Evolutionary conservation across 2,113 vertebrate species (phyloP).

Genomic region (Zosterops japonicus): DNA sequence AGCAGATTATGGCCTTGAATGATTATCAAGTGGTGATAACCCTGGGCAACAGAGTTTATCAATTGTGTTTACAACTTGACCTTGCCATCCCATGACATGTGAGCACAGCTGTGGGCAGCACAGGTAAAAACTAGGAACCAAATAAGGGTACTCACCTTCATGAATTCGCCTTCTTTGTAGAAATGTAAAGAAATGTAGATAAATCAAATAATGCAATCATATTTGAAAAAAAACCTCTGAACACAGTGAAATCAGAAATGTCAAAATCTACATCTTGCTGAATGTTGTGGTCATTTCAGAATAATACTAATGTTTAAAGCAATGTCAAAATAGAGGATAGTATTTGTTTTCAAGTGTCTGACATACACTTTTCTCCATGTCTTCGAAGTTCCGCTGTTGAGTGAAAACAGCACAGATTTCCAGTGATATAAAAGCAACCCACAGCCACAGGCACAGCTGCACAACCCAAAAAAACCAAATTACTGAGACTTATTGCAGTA

Average conservation of each 20-base stretch:
- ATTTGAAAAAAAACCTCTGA: background rate
- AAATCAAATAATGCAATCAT: background rate
- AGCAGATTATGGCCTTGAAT: background rate
- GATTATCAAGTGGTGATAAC: background rate
- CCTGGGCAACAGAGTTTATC: background rate
- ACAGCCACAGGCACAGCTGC: background rate
- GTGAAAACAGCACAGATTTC: background rate
- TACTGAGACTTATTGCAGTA: background rate
- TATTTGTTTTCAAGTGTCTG: background rate
- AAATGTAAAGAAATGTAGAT: background rate
- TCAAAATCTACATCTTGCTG: background rate
- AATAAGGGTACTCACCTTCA: background rate
- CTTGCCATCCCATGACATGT: background rate
- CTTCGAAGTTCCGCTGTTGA: background rate
- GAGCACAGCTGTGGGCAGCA: background rate
- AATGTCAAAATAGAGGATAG: background rate
- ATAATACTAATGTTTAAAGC: background rate
- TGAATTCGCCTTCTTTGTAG: background rate
- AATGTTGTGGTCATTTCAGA: background rate
- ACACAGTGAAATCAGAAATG: background rate
- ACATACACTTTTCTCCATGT: background rate
- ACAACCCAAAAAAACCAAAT: background rate
- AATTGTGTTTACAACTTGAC: background rate
- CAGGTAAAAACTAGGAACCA: background rate
- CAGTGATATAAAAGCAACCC: background rate